A percentile compares a stretch with the other conserved stretches of the same genome.
These are phyloP conservation scores for Isichthys henryi DNA, from an alignment of 2,113 vertebrate genomes.

Conservation along the genomic window DNA sequence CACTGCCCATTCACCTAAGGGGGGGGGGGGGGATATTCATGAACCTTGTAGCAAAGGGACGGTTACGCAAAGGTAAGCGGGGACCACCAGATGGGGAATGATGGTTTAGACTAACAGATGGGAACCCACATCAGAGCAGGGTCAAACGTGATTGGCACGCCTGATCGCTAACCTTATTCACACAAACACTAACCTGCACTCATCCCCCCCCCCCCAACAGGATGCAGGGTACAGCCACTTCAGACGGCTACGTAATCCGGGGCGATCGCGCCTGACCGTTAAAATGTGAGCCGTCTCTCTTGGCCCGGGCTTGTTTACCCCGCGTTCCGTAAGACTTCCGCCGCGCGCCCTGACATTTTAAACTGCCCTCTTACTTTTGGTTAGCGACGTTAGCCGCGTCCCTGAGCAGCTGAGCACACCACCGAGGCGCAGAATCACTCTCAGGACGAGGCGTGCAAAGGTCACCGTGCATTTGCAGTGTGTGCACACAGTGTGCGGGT, in stretches of 20 bases:
- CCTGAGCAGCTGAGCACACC: not conserved
- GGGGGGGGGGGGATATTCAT: not conserved
- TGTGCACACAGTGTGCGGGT: not conserved
- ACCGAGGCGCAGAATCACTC: not conserved
- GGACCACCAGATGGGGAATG: not conserved
- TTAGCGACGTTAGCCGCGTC: not conserved
- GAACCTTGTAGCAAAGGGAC: not conserved
- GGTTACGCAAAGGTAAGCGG: not conserved
- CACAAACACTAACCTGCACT: not conserved
- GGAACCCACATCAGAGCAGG: not conserved
- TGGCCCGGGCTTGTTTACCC: not conserved
- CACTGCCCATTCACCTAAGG: conserved; percentile 94
- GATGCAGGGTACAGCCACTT: not conserved
- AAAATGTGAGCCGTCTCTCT: not conserved
- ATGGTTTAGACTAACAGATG: not conserved
- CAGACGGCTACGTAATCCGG: not conserved
- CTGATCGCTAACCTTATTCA: not conserved
- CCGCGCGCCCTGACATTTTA: not conserved
- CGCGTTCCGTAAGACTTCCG: not conserved
- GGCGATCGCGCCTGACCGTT: not conserved
- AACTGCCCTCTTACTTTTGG: not conserved
- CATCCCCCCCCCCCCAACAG: not conserved
- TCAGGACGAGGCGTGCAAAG: not conserved
- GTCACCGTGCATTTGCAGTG: not conserved
- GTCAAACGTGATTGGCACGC: not conserved